Evolutionary conservation across 2,113 vertebrate genomes (phyloP), one percentile per base, ranked within the genome.

Genomic region (Grammomys surdaster): DNA sequence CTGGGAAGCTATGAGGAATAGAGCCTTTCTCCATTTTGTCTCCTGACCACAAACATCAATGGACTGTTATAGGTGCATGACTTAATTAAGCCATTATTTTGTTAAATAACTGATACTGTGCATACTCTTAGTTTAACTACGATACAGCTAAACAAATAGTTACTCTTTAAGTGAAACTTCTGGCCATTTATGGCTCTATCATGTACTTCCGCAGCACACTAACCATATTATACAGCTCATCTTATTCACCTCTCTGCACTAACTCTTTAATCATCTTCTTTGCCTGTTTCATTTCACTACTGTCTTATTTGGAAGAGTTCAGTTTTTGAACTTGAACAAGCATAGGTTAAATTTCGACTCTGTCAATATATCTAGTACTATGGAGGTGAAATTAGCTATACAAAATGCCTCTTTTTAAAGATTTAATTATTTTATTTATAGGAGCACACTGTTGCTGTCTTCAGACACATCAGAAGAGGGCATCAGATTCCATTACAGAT

Each of bases 31-130:
- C 77, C n/a, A 19, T 24, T 19, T 46, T 95, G 54, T 60, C 48
- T 26, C 11, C 12, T 72, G 22, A 12, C 65, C 7, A 56, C 58
- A 46, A 48, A 33, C 12, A 51, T 16, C 43, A 16, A 0, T 54
- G 7, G 63, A 60, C 6, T 86, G 14, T 13, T 28, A 46, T 3
- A 5, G 17, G 24, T 46, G 1, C 12, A 69, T 75, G 20, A 92
- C 56, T 81, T 9, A 88, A 56, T 90, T 10, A 92, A 93, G 46
- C 0, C 58, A 46, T 90, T 56, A 51, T n/a, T 89, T 96, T n/a
- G 2, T 78, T 94, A 93, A 89, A 43, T 7, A 56, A 56, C 17
- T n/a, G 31, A 65, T 22, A 84, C 31, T 76, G 16, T 3, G 2
- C 67, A 7, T 86, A 5, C n/a, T 96, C 75, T 92, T 65, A 22